These are phyloP conservation scores for Parambassis ranga DNA, from an alignment of 2,797 vertebrate species.

Conservation along the genomic window DNA sequence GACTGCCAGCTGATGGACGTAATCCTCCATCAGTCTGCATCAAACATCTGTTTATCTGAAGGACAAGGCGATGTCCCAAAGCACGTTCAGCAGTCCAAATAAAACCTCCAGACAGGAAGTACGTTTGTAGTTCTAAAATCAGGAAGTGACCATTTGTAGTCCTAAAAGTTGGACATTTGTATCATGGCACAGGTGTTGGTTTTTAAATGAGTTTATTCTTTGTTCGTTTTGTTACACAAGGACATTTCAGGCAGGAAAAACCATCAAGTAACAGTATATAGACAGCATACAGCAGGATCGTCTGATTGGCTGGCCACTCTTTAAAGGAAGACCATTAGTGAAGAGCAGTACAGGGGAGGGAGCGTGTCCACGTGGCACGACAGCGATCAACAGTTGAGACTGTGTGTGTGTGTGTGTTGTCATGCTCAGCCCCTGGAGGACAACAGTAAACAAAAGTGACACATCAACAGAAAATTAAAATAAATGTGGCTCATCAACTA, in stretches of 20 bases:
- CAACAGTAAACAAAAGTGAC: slow-evolving; percentile 11
- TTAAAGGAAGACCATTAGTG: slow-evolving; percentile 45
- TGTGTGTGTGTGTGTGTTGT: background rate
- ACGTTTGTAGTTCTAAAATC: too few relatives aligned
- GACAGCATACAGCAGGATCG: slow-evolving; percentile 40
- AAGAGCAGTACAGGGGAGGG: slow-evolving; percentile 2
- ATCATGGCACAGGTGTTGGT: background rate
- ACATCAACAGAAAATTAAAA: slow-evolving; percentile 7
- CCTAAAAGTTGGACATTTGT: too few relatives aligned
- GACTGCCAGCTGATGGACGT: background rate
- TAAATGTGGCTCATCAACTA: background rate
- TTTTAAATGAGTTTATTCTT: slow-evolving; percentile 3
- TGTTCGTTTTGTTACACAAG: slow-evolving; percentile 4
- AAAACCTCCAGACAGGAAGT: too few relatives aligned
- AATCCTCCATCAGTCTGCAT: background rate
- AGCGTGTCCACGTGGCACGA: background rate
- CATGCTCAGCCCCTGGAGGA: background rate
- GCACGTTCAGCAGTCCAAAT: background rate
- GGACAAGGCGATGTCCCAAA: background rate
- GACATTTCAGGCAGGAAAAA: slow-evolving; percentile 48
- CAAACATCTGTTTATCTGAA: too few relatives aligned
- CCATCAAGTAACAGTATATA: slow-evolving; percentile 34
- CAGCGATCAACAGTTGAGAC: slow-evolving; percentile 10
- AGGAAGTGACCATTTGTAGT: too few relatives aligned
- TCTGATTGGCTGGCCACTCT: slow-evolving; percentile 35